Evolutionary conservation across 2,113 vertebrate species (phyloP).

Genomic region (Epinephelus lanceolatus): DNA sequence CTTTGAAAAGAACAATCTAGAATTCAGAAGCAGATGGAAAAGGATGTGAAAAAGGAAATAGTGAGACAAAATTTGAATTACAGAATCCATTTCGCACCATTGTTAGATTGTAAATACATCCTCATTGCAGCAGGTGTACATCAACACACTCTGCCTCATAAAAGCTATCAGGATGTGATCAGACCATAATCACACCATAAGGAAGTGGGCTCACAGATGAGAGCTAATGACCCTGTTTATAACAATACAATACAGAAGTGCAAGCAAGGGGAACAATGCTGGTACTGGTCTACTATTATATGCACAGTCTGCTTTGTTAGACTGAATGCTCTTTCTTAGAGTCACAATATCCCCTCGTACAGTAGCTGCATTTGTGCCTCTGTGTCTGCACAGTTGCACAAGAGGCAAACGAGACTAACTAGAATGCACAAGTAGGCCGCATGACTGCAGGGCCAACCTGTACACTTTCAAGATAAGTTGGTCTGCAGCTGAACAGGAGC

Average conservation of each 20-base stretch:
- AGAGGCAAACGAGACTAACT: constrained; percentile 30
- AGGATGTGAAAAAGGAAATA: background rate
- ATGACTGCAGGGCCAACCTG: constrained; percentile 24
- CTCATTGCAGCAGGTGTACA: background rate
- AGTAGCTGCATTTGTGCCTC: constrained; percentile 21
- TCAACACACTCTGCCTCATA: background rate
- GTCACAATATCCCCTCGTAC: background rate
- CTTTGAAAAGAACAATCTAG: constrained; percentile 5
- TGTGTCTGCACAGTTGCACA: constrained; percentile 17
- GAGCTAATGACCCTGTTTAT: constrained; percentile 2
- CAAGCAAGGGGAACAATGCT: constrained; percentile 32
- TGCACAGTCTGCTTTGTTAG: constrained; percentile 18
- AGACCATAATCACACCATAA: constrained; percentile 6
- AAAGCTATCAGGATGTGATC: constrained; percentile 17
- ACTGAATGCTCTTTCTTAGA: background rate
- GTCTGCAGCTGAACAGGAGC: constrained; percentile 22
- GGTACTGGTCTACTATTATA: background rate
- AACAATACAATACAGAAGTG: constrained; percentile 55
- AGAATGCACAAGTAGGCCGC: constrained; percentile 17
- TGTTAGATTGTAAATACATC: background rate
- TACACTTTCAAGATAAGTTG: constrained; percentile 8
- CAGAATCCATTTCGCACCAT: background rate
- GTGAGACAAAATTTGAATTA: background rate
- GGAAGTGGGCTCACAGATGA: constrained; percentile 28
- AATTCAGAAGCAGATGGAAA: background rate